Conservation (phyloP, 2,113 vertebrate genomes). For the Myrmecophaga tridactyla region DNA sequence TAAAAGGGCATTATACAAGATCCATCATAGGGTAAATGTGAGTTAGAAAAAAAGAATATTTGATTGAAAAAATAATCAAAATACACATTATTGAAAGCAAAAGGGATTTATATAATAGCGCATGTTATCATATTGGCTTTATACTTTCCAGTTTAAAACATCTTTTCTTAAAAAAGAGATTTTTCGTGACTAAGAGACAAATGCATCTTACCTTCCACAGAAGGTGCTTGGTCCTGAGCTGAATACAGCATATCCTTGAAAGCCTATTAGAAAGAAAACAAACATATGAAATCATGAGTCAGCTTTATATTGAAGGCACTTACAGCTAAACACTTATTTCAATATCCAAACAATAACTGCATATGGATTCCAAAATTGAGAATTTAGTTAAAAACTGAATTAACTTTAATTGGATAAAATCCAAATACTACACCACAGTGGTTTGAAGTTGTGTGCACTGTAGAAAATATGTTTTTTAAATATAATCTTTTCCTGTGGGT, state of each 20-base stretch:
- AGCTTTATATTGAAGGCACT: slow-evolving; percentile 19
- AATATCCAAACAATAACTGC: neutral
- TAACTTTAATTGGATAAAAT: slow-evolving; percentile 42
- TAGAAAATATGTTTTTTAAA: too few species aligned
- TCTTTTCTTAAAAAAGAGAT: slow-evolving; percentile 34
- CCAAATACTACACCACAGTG: neutral
- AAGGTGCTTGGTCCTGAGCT: slow-evolving; percentile 98
- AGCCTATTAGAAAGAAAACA: slow-evolving; percentile 85
- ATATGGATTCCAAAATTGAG: neutral
- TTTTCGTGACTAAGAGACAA: slow-evolving; percentile 60
- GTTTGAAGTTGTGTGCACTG: too few species aligned
- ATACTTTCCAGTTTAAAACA: slow-evolving; percentile 27
- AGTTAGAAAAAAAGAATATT: neutral
- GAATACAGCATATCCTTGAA: slow-evolving; percentile 99
- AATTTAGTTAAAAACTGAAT: slow-evolving; percentile 48
- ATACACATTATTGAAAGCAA: slow-evolving; percentile 8
- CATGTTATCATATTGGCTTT: neutral
- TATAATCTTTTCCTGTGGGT: too few species aligned
- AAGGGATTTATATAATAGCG: neutral
- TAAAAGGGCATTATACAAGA: neutral
- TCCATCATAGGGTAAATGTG: neutral
- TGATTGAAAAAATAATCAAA: slow-evolving; percentile 35
- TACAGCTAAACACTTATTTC: slow-evolving; percentile 26
- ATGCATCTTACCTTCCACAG: slow-evolving; percentile 95
- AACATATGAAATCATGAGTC: slow-evolving; percentile 48